phyloP scores from a whole-genome alignment of 2,797 vertebrate species.

The Neosalanx taihuensis region DNA sequence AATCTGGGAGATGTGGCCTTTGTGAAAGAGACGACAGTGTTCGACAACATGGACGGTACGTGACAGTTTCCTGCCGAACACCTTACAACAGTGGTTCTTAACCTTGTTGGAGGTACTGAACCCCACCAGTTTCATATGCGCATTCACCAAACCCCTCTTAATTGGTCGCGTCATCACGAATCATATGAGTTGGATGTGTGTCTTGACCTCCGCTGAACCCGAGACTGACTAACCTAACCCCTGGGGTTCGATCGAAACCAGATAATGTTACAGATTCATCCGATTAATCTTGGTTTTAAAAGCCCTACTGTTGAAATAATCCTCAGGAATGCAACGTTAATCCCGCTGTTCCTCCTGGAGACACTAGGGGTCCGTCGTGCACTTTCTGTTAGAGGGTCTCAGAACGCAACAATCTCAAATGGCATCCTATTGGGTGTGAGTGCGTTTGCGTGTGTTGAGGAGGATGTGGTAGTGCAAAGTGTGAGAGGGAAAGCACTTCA shows the following conservation, averaged over 20 bases:
- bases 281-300: background rate
- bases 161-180: too few relatives aligned
- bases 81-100: background rate
- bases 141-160: too few relatives aligned
- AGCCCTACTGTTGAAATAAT: background rate
- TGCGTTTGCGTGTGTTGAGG: constrained; percentile 1
- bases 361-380: constrained; percentile 71
- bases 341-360: constrained; percentile 35
- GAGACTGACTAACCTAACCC: too few relatives aligned
- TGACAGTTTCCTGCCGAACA: background rate
- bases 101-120: too few relatives aligned
- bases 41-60: constrained; percentile 76
- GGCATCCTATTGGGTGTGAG: background rate
- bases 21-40: constrained; percentile 78
- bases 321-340: background rate
- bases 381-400: constrained; percentile 21
- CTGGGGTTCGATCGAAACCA: too few relatives aligned
- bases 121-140: too few relatives aligned
- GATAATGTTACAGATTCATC: background rate
- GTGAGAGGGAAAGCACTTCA: constrained; percentile 26
- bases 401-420: background rate
- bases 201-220: too few relatives aligned
- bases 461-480: background rate
- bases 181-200: too few relatives aligned
- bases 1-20: constrained; percentile 81